Evolutionary conservation across 1,140 invertebrate genomes (phyloP), one percentile per base, ranked within the genome.

Genomic region (Leguminivora glycinivorella): DNA sequence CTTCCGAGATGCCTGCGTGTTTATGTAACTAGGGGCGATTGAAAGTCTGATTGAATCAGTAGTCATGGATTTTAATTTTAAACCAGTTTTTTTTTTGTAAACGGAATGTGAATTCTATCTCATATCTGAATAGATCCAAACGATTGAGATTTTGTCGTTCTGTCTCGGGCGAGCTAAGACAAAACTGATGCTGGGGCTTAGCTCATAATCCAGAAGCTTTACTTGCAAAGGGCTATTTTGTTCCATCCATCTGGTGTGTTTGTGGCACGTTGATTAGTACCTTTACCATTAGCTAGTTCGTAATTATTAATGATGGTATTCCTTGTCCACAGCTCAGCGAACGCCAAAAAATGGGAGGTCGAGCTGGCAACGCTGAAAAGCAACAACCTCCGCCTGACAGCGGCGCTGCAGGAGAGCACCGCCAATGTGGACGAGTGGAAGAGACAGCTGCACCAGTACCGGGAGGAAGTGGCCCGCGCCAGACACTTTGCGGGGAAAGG

Each of bases 341-440:
- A 99, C 93, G 98, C 98, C 1, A 99, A 99, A 92, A 99, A 99
- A 89, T 99, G 98, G 98, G 98, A 99, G 94, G 95, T 99, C 63
- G 98, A 99, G 92, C 92, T 99, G 75, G 96, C 97, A 71, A 99
- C 98, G 6, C 92, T 99, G 74, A 99, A 99, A 92, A 98, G 97
- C 80, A 99, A 99, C 89, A 99, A 99, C 92, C 94, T 96, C 14
- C 94, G 98, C 80, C 92, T 99, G 79, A 99, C 98, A 7, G 97
- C 97, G 81, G 98, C 98, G 9, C 93, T 99, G 66, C 98, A 99
- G 92, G 98, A 99, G 92, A 98, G 97, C 75, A 99, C 98, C 26
- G 96, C 98, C 47, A 99, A 99, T 92, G 98, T 99, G 6, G 98
- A 99, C 82, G 98, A 99, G 88, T 99, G 98, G 98, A 99, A 99